Evolutionary conservation across 2,797 vertebrate genomes (phyloP).

Genomic region (Sebastes matsubarae): DNA sequence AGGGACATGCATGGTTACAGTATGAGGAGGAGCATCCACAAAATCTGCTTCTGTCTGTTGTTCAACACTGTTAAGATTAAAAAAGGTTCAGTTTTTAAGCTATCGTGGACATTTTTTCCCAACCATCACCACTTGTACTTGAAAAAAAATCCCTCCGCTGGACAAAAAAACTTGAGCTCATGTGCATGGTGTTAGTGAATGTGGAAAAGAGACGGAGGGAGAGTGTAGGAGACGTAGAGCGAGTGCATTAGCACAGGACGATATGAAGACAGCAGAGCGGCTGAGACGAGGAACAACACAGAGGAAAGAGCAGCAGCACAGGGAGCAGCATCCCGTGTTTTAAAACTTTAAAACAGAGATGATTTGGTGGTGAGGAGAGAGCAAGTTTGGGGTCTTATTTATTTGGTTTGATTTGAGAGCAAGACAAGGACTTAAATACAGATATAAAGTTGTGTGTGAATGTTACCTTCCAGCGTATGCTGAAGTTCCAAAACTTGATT

Average conservation of each 20-base stretch:
- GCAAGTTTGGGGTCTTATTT: background rate
- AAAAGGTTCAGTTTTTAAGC: background rate
- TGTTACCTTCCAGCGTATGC: slow-evolving; percentile 96
- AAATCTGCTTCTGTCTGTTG: too few relatives aligned
- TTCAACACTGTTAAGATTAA: too few relatives aligned
- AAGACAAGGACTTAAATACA: background rate
- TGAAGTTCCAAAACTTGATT: slow-evolving; percentile 99
- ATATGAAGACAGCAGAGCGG: background rate
- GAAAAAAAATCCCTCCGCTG: too few relatives aligned
- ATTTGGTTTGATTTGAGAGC: background rate
- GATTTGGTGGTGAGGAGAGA: background rate
- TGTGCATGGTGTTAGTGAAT: background rate
- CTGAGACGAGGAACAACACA: background rate
- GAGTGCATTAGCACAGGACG: background rate
- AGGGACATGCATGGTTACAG: too few relatives aligned
- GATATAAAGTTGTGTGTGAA: background rate
- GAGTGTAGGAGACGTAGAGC: background rate
- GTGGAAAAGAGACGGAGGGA: background rate
- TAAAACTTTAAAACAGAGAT: background rate
- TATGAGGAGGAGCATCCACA: too few relatives aligned
- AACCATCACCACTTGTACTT: background rate
- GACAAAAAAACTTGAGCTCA: background rate
- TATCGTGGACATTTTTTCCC: background rate
- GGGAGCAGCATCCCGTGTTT: background rate
- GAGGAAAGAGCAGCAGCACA: background rate